A percentile compares a stretch with the other conserved stretches of the same genome.
phyloP scores from a whole-genome alignment of 2,113 vertebrate genomes.

The Apistogramma diplotaenia region DNA sequence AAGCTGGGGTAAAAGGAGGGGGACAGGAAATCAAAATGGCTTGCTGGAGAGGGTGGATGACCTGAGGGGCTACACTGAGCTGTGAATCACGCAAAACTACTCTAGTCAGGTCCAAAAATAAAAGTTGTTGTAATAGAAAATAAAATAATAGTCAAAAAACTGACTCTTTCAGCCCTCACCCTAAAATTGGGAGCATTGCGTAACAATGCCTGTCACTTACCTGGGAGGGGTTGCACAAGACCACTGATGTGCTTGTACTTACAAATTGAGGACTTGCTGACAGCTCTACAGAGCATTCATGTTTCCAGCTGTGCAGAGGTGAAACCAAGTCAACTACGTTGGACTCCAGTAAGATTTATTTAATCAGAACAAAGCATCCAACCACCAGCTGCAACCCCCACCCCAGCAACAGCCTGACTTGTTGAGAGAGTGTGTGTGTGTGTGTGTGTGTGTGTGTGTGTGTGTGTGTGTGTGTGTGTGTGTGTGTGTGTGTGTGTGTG shows the following conservation, averaged over 20 bases:
- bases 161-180: neutral
- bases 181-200: neutral
- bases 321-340: slow-evolving; percentile 43
- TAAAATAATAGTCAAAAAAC: neutral
- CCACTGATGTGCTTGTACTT: slow-evolving; percentile 4
- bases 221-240: neutral
- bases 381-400: neutral
- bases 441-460: no score
- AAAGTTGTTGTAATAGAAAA: no score
- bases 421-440: neutral
- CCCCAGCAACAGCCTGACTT: neutral
- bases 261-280: slow-evolving; percentile 54
- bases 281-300: slow-evolving; percentile 57
- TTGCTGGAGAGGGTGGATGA: neutral
- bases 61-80: no score
- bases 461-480: no score
- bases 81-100: neutral
- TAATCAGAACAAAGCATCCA: slow-evolving; percentile 36
- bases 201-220: neutral
- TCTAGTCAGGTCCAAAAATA: neutral
- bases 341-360: slow-evolving; percentile 8
- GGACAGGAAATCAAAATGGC: neutral
- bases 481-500: no score
- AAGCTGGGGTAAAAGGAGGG: neutral
- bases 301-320: slow-evolving; percentile 58